Base-by-base conservation (phyloP, 1,140 invertebrate genomes). In the Ips nitidus region DNA sequence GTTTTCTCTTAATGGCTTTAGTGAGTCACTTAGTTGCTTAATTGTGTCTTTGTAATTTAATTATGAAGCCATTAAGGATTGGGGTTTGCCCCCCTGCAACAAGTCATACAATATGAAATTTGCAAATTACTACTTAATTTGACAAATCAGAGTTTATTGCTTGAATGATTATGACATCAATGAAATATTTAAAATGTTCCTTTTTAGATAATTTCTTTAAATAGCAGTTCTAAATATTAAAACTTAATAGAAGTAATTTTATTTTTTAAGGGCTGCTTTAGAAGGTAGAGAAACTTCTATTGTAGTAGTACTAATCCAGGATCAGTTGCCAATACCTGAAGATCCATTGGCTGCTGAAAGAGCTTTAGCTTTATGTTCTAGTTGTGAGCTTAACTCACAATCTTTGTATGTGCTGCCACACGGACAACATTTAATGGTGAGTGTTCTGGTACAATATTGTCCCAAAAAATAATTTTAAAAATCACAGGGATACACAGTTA, bases 351-450 rank as follows among this genome's bases (percentile, higher is more conserved):
- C 94, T 2, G 90, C 90, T 1, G 96, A 99, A 80, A 84, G 94
- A 78, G 95, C 95, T 4, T 89, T 92, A 53, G 89, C 91, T 4
- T 83, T 99, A 0, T 98, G 95, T 79, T 87, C 88, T 47, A 90
- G 92, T 38, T 98, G 96, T 82, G 95, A 97, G 75, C 87, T 99
- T 69, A 91, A 91, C 70, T 88, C 93, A 1, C 98, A 98, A 83
- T 91, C 91, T 66, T 83, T 99, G 37, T 98, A 97, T 83, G 91
- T 98, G 52, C 76, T 88, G 47, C 94, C 95, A 7, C 89, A 94
- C 75, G 91, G 90, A 50, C 94, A 98, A 80, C 94, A 98, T 82
- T 84, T 97, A 60, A 8, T 66, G 43, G 69, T 66, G 45, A 53
- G 69, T 42, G 22, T 22, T 22, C 4, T 61, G 7, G 8, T 38